These are phyloP conservation scores for Lycophotia porphyrea DNA, from an alignment of 2,888 invertebrate species.

Conservation along the genomic window DNA sequence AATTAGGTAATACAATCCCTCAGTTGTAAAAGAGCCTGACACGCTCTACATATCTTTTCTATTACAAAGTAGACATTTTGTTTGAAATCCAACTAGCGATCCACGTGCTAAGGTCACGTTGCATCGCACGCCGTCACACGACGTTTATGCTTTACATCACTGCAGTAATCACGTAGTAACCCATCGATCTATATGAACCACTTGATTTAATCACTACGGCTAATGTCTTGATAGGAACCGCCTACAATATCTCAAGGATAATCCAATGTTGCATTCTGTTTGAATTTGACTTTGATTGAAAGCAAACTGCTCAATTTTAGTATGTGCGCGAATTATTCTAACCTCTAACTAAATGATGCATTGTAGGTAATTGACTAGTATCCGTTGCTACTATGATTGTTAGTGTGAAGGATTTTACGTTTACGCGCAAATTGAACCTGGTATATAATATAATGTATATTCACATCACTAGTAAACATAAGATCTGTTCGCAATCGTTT, in stretches of 20 bases:
- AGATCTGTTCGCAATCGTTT: conserved; percentile 37
- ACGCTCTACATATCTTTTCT: conserved; percentile 58
- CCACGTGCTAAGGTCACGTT: conserved; percentile 65
- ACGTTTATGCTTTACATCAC: conserved; percentile 65
- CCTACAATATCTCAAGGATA: conserved; percentile 82
- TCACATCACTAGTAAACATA: conserved; percentile 34
- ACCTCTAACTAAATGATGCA: conserved; percentile 61
- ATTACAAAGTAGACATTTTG: conserved; percentile 60
- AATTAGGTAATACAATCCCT: conserved; percentile 30
- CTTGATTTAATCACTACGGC: conserved; percentile 82
- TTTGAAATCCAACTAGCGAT: conserved; percentile 57
- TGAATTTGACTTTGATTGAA: conserved; percentile 69
- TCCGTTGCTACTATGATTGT: conserved; percentile 45
- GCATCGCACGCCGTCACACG: conserved; percentile 50
- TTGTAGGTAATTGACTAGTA: conserved; percentile 46
- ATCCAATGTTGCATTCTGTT: conserved; percentile 73
- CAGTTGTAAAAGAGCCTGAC: conserved; percentile 36
- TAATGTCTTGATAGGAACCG: conserved; percentile 78
- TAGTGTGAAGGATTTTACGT: conserved; percentile 56
- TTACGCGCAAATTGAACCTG: conserved; percentile 49
- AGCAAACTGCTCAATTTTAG: conserved; percentile 73
- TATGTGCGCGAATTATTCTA: conserved; percentile 50
- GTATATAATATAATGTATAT: conserved; percentile 37
- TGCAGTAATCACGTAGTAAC: conserved; percentile 72
- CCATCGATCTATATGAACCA: conserved; percentile 80